These are phyloP conservation scores for Odontamblyopus lacepedii DNA, from an alignment of 2,797 vertebrate species.

Conservation along the genomic window DNA sequence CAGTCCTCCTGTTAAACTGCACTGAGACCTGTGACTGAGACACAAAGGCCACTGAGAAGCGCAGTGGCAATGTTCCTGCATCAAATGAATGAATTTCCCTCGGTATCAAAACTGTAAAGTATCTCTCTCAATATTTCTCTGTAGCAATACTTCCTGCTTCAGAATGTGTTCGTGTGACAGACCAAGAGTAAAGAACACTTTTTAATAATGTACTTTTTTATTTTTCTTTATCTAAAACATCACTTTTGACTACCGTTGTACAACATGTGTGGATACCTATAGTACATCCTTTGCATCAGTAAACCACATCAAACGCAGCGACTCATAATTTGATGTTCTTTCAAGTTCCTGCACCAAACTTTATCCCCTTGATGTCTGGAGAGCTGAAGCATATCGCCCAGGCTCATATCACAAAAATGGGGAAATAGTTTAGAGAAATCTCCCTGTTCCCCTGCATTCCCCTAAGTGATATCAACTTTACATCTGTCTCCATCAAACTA, in stretches of 20 bases:
- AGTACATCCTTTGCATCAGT: slow-evolving; percentile 1
- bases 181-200: no score
- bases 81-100: no score
- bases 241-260: neutral
- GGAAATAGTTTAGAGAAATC: slow-evolving; percentile 2
- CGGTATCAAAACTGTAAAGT: no score
- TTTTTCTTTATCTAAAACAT: no score
- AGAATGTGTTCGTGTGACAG: no score
- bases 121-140: no score
- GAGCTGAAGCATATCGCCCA: slow-evolving; percentile 29
- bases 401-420: slow-evolving; percentile 15
- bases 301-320: slow-evolving; percentile 27
- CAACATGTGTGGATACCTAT: neutral
- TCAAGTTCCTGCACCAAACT: slow-evolving; percentile 32
- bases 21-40: no score
- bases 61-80: no score
- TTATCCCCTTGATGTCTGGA: slow-evolving; percentile 27
- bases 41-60: no score
- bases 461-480: slow-evolving; percentile 25
- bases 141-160: no score
- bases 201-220: no score
- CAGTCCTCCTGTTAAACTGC: no score
- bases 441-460: slow-evolving; percentile 9
- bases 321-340: slow-evolving; percentile 29
- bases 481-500: slow-evolving; percentile 36